Percentiles rank a stretch among this genome's conserved stretches.
These are phyloP conservation scores for Cyprinus carpio DNA, from an alignment of 2,113 vertebrate genomes.

Conservation along the genomic window DNA sequence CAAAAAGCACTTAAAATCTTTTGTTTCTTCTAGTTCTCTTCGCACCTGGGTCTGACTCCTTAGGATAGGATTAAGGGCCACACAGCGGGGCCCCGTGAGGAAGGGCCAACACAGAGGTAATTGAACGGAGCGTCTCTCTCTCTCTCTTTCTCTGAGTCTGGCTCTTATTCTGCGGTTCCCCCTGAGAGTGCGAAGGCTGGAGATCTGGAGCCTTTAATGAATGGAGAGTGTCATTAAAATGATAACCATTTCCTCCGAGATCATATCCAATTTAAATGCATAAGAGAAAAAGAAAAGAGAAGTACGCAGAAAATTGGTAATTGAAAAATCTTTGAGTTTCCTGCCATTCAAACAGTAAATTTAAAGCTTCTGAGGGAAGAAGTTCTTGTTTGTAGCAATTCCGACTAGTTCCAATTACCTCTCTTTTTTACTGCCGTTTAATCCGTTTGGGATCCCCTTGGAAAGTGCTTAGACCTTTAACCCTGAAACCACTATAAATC, in stretches of 20 bases:
- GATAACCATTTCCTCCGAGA: constrained; percentile 78
- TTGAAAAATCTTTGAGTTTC: constrained; percentile 73
- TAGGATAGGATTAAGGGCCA: constrained; percentile 56
- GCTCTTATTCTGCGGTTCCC: constrained; percentile 62
- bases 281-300: constrained; percentile 54
- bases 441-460: constrained; percentile 59
- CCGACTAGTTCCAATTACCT: constrained; percentile 65
- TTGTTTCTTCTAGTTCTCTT: constrained; percentile 18
- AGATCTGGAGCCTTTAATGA: constrained; percentile 75
- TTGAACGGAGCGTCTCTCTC: constrained; percentile 65
- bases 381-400: constrained; percentile 58
- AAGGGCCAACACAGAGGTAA: constrained; percentile 65
- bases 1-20: constrained; percentile 22
- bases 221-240: constrained; percentile 78
- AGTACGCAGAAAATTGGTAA: constrained; percentile 63
- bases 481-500: constrained; percentile 44
- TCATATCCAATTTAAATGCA: constrained; percentile 76
- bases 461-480: constrained; percentile 53
- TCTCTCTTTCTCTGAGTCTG: constrained; percentile 58
- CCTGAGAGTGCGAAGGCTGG: constrained; percentile 50
- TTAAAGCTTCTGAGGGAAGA: constrained; percentile 54
- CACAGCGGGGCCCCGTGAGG: constrained; percentile 42
- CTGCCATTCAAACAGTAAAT: constrained; percentile 75
- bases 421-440: constrained; percentile 55
- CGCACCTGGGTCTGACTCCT: constrained; percentile 44